Evolutionary conservation across 2,888 invertebrate genomes (phyloP).

Genomic region (Protophormia terraenovae): DNA sequence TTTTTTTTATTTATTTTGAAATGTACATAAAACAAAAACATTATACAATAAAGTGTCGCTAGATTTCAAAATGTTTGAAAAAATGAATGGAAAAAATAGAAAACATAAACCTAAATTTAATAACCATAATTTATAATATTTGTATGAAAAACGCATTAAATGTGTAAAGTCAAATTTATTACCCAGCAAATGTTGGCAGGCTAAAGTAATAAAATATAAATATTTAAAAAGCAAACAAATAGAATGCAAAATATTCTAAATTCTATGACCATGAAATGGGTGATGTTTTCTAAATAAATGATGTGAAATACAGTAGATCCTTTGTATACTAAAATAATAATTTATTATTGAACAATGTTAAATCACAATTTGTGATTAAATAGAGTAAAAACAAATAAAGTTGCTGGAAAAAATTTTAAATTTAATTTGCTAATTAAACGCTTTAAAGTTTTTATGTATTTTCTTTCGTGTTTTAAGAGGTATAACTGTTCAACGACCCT

Average conservation of each 20-base stretch:
- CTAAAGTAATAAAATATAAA: constrained; percentile 29
- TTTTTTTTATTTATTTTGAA: background rate
- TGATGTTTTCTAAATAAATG: background rate
- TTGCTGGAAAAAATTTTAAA: too few species aligned
- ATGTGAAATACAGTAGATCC: background rate
- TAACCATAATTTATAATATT: constrained; percentile 49
- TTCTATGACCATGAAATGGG: constrained; percentile 7
- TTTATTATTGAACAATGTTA: too few species aligned
- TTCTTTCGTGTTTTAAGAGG: background rate
- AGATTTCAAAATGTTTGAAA: background rate
- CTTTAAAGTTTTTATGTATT: background rate
- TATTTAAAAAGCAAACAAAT: constrained; percentile 4
- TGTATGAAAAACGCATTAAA: constrained; percentile 47
- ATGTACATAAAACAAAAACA: background rate
- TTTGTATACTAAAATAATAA: too few species aligned
- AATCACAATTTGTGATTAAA: too few species aligned
- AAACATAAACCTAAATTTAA: constrained; percentile 31
- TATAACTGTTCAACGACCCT: background rate
- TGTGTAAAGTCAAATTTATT: constrained; percentile 35
- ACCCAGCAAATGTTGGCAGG: constrained; percentile 24
- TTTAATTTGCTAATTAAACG: too few species aligned
- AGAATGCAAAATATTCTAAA: background rate
- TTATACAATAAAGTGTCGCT: background rate
- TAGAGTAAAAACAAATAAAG: too few species aligned
- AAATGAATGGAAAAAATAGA: background rate